Conservation (phyloP, 1,140 invertebrate genomes). For the Caenorhabditis briggsae region DNA sequence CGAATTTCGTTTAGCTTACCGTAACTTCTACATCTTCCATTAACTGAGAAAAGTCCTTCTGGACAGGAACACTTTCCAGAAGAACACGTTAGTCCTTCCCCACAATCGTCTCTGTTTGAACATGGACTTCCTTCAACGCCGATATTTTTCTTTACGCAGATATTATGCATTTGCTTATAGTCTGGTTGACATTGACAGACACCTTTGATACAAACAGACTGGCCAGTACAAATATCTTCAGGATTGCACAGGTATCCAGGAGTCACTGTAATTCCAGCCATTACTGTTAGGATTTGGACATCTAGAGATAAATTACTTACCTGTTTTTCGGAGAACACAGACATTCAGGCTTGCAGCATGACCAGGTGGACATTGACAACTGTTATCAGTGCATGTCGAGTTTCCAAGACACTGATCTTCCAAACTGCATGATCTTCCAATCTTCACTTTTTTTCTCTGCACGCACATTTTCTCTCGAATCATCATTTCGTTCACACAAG, state of each 20-base stretch:
- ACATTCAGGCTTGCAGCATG: slow-evolving; percentile 25
- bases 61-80: slow-evolving; percentile 15
- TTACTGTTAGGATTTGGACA: not conserved
- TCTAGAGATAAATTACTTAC: not conserved
- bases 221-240: slow-evolving; percentile 60
- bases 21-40: slow-evolving; percentile 34
- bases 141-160: slow-evolving; percentile 38
- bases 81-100: slow-evolving; percentile 1
- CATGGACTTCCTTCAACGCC: slow-evolving; percentile 26
- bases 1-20: no score
- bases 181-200: slow-evolving; percentile 55
- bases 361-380: slow-evolving; percentile 48
- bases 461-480: slow-evolving; percentile 33
- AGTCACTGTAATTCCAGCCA: not conserved
- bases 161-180: slow-evolving; percentile 49
- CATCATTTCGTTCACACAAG: slow-evolving; percentile 42
- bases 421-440: slow-evolving; percentile 37
- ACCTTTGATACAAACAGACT: slow-evolving; percentile 57
- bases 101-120: slow-evolving; percentile 19
- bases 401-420: slow-evolving; percentile 59
- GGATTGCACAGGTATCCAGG: slow-evolving; percentile 46
- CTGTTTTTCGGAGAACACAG: slow-evolving; percentile 54
- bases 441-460: slow-evolving; percentile 43
- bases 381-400: slow-evolving; percentile 55
- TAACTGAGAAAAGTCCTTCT: slow-evolving; percentile 21